Evolutionary conservation across 2,888 invertebrate genomes (phyloP).

Genomic region (Rhodophaea formosa): DNA sequence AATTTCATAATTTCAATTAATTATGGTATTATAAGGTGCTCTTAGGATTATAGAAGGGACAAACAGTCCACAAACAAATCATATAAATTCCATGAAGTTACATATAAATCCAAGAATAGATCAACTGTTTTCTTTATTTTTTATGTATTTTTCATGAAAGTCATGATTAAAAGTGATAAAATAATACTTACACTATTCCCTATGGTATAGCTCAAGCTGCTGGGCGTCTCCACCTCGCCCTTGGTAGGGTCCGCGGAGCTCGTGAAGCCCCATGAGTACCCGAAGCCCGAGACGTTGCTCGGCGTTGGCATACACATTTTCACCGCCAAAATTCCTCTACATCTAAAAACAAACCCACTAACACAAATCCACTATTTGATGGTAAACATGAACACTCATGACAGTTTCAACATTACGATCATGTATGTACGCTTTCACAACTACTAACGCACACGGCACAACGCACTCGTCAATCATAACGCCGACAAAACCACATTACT

Average conservation of each 20-base stretch:
- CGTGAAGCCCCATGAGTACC: constrained; percentile 78
- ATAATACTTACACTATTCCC: constrained; percentile 70
- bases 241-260: constrained; percentile 75
- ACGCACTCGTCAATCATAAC: constrained; percentile 67
- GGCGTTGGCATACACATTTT: constrained; percentile 81
- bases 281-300: constrained; percentile 77
- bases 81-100: too few relatives aligned
- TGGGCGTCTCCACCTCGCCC: constrained; percentile 75
- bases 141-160: too few relatives aligned
- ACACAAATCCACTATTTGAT: constrained; percentile 71
- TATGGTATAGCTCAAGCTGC: constrained; percentile 74
- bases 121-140: too few relatives aligned
- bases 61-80: too few relatives aligned
- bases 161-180: not conserved
- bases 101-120: too few relatives aligned
- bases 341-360: constrained; percentile 59
- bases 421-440: constrained; percentile 77
- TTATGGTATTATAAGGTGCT: too few relatives aligned
- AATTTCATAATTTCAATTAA: too few relatives aligned
- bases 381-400: constrained; percentile 76
- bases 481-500: constrained; percentile 54
- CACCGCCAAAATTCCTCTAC: constrained; percentile 44
- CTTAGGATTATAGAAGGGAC: too few relatives aligned
- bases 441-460: constrained; percentile 72
- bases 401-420: constrained; percentile 75